Base-by-base conservation (phyloP, 2,797 vertebrate genomes). In the Scarus forsteni region DNA sequence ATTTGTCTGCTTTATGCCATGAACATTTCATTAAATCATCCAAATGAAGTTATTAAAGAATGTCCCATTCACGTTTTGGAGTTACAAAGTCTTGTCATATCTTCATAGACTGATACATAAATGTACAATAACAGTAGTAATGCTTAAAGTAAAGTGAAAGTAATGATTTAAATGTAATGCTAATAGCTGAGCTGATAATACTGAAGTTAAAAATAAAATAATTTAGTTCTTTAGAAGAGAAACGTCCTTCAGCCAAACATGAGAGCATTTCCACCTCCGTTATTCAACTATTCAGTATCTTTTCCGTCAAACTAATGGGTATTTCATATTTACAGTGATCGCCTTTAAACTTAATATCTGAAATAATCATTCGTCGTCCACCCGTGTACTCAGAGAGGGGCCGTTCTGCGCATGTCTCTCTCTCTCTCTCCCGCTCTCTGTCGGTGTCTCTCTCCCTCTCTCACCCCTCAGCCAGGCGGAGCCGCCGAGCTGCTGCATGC, bases 401-500 rank as follows among this genome's bases (percentile, higher is more conserved):
- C 38, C 14, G 57, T 71, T 27, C 55, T 83, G 88, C 85, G 84
- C 90, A 85, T 85, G 81, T 69, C 52, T 5, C 13, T 18, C 56
- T 18, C 27, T 65, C 51, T 13, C 71, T 66, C 73, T 16, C 70
- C 35, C 45, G 6, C 57, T 10, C 13, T 7, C 38, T 38, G 18
- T 81, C 80, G 18, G 68, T 79, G 61, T 44, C 53, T 11, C 27
- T 10, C 27, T 40, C 55, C 40, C 40, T 40, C 39, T 14, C 52
- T 70, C 68, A 15, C 63, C 58, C 35, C 63, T 45, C 60, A 53
- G 78, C 62, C 57, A 67, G 80, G 81, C 76, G 69, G 72, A 79
- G 81, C 69, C 75, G 80, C 78, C 64, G 88, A 85, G 69, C 86
- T 75, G 76, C 74, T 81, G 92, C 81, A 36, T 51, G 91, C 90